phyloP scores from a whole-genome alignment of 2,797 vertebrate genomes.

The Steatocranus sp. region DNA sequence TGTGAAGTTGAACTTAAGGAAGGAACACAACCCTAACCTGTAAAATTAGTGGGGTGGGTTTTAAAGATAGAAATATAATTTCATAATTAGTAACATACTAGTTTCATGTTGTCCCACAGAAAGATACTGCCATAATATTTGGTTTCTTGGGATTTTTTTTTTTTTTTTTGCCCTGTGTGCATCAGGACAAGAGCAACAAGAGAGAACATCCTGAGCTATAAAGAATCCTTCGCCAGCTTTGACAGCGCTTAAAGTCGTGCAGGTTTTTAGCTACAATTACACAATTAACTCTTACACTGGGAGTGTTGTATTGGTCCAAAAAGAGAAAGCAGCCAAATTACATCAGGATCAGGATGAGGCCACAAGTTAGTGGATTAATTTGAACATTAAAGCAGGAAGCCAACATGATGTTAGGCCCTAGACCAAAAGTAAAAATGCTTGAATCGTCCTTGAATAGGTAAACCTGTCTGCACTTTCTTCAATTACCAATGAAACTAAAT shows the following conservation, averaged over 20 bases:
- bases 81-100: neutral
- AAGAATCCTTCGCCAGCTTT: neutral
- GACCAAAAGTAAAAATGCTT: neutral
- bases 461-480: neutral
- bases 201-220: neutral
- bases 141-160: no score
- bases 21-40: neutral
- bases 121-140: neutral
- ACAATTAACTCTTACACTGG: neutral
- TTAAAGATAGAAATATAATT: neutral
- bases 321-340: neutral
- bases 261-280: neutral
- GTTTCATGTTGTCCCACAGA: neutral
- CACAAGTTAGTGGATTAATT: neutral
- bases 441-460: neutral
- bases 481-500: neutral
- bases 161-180: neutral
- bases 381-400: neutral
- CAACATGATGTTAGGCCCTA: neutral
- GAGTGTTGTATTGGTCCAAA: neutral
- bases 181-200: neutral
- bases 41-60: neutral
- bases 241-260: neutral
- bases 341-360: neutral
- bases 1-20: neutral